phyloP scores from a whole-genome alignment of 1,140 invertebrate genomes.

The Steinernema khuongi region DNA sequence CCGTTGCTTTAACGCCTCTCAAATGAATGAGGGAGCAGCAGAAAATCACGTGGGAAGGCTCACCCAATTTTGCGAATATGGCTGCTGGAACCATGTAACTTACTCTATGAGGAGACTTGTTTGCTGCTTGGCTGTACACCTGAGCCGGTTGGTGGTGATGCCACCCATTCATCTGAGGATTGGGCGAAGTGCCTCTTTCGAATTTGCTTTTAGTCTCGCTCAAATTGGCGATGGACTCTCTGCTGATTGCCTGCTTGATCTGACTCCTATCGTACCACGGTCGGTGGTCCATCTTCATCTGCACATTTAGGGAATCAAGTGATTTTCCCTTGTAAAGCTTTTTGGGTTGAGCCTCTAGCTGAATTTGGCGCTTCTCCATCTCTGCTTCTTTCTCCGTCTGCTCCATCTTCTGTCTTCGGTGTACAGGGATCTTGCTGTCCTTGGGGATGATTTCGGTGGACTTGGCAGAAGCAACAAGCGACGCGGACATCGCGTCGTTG shows the following conservation, averaged over 20 bases:
- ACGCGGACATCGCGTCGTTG: slow-evolving; percentile 30
- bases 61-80: no score
- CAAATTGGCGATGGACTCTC: slow-evolving; percentile 33
- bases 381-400: slow-evolving; percentile 28
- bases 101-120: not conserved
- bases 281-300: not conserved
- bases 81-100: not conserved
- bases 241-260: slow-evolving; percentile 23
- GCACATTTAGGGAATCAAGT: slow-evolving; percentile 24
- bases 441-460: slow-evolving; percentile 21
- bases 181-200: slow-evolving; percentile 1
- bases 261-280: slow-evolving; percentile 25
- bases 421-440: slow-evolving; percentile 27
- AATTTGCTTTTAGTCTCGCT: slow-evolving; percentile 18
- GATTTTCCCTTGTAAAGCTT: slow-evolving; percentile 30
- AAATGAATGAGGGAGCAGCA: no score
- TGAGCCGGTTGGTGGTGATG: no score
- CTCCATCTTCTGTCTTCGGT: slow-evolving; percentile 28
- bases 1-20: no score
- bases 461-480: slow-evolving; percentile 30
- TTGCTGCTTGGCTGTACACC: no score
- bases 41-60: no score
- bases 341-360: slow-evolving; percentile 14
- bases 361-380: slow-evolving; percentile 16
- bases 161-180: no score